A percentile compares a stretch with the other conserved stretches of the same genome.
phyloP scores from a whole-genome alignment of 1,140 invertebrate genomes.

The Lerema accius region DNA sequence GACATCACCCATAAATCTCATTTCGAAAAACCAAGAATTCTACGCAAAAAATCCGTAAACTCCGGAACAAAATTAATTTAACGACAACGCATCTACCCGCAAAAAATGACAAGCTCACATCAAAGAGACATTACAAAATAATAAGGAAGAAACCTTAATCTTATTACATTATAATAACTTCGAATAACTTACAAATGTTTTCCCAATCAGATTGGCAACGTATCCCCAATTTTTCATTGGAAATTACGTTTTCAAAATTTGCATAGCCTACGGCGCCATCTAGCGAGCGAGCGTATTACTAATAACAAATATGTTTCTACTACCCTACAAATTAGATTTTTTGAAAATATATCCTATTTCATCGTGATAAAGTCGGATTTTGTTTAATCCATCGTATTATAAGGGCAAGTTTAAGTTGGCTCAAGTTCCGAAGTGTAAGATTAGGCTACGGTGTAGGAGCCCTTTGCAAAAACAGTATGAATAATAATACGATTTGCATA shows the following conservation, averaged over 20 bases:
- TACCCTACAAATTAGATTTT: not conserved
- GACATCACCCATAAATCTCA: too few relatives aligned
- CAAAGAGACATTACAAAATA: slow-evolving; percentile 75
- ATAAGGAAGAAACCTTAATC: slow-evolving; percentile 72
- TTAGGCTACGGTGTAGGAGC: slow-evolving; percentile 62
- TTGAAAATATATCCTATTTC: slow-evolving; percentile 15
- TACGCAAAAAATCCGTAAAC: not conserved
- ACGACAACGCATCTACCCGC: slow-evolving; percentile 21
- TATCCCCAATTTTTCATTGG: slow-evolving; percentile 75
- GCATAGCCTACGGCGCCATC: slow-evolving; percentile 76
- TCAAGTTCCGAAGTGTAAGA: slow-evolving; percentile 55
- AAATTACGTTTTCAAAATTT: slow-evolving; percentile 77
- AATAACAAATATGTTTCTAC: slow-evolving; percentile 40
- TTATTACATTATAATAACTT: slow-evolving; percentile 77
- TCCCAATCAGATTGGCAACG: slow-evolving; percentile 67
- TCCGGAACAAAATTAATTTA: slow-evolving; percentile 42
- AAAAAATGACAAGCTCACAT: slow-evolving; percentile 50
- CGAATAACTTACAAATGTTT: slow-evolving; percentile 79
- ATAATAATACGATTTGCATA: slow-evolving; percentile 79
- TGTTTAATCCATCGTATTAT: slow-evolving; percentile 10
- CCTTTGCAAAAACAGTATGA: slow-evolving; percentile 79
- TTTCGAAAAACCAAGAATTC: not conserved
- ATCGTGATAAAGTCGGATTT: slow-evolving; percentile 34
- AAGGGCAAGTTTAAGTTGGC: slow-evolving; percentile 48
- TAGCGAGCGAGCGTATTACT: slow-evolving; percentile 57